phyloP scores from a whole-genome alignment of 1,140 invertebrate species.

The Eulimnadia texana region DNA sequence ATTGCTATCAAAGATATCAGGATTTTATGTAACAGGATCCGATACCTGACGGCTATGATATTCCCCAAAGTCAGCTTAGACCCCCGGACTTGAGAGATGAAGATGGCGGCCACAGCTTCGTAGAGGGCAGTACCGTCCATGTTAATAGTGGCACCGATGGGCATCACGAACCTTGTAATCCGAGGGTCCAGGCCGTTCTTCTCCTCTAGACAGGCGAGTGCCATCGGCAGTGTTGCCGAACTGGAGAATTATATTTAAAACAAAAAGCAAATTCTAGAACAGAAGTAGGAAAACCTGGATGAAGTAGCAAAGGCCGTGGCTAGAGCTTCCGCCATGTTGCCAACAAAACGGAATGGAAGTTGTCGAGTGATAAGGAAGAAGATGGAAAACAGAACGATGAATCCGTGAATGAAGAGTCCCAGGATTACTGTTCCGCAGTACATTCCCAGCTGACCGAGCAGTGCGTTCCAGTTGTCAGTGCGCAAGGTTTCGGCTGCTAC shows the following conservation, averaged over 20 bases:
- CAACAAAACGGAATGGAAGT: conserved; percentile 64
- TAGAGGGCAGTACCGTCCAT: conserved; percentile 93
- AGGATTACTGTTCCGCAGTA: conserved; percentile 82
- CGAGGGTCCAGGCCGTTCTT: conserved; percentile 77
- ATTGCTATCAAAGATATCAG: no score
- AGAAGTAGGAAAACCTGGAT: conserved; percentile 47
- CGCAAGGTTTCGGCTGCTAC: conserved; percentile 78
- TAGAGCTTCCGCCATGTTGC: conserved; percentile 71
- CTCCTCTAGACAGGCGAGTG: conserved; percentile 75
- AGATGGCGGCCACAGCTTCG: conserved; percentile 87
- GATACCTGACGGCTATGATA: conserved; percentile 60
- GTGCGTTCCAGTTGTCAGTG: conserved; percentile 62
- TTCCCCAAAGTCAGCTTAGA: conserved; percentile 59
- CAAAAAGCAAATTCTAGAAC: no score
- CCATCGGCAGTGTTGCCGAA: conserved; percentile 79
- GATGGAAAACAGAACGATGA: conserved; percentile 67
- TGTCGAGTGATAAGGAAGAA: conserved; percentile 61
- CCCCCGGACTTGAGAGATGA: conserved; percentile 77
- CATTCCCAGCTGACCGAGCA: conserved; percentile 70
- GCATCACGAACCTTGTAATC: conserved; percentile 86
- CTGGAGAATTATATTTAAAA: conserved; percentile 33
- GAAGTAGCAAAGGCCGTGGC: conserved; percentile 83
- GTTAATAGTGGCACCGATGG: conserved; percentile 90
- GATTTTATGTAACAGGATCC: no score
- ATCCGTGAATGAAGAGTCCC: conserved; percentile 78